Percentiles rank a stretch among this genome's conserved stretches.
Conservation (phyloP, 2,888 invertebrate genomes). For the Hecatera dysodea region DNA sequence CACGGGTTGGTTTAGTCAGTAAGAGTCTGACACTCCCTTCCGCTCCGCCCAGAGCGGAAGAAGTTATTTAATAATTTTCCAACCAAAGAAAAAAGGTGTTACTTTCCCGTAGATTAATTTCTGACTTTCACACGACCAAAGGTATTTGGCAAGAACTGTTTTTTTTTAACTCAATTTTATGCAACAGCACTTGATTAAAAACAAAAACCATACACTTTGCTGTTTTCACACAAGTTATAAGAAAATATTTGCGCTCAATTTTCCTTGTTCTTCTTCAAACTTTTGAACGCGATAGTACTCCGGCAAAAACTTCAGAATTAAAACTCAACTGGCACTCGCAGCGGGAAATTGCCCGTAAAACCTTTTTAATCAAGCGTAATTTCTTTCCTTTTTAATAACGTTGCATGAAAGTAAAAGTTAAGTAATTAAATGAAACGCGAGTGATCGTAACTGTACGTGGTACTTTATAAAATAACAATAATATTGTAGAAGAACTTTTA, state of each 20-base stretch:
- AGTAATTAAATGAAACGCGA: constrained; percentile 9
- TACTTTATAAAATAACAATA: neutral
- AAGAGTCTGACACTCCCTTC: too few species aligned
- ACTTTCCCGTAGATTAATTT: neutral
- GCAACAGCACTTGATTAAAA: neutral
- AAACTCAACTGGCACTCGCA: constrained; percentile 30
- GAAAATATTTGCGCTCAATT: constrained; percentile 36
- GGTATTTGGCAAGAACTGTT: neutral
- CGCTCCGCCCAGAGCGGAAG: too few species aligned
- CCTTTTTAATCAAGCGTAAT: constrained; percentile 55
- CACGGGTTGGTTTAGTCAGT: too few species aligned
- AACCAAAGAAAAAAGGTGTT: too few species aligned
- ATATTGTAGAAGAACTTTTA: neutral
- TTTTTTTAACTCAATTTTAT: neutral
- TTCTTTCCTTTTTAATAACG: constrained; percentile 39
- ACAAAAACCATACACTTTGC: constrained; percentile 24
- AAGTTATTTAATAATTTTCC: too few species aligned
- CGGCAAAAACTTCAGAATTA: constrained; percentile 45
- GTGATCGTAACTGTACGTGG: neutral
- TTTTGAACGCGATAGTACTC: constrained; percentile 22
- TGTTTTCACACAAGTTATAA: constrained; percentile 26
- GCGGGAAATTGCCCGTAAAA: constrained; percentile 46
- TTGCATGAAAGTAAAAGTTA: constrained; percentile 14
- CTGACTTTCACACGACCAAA: neutral
- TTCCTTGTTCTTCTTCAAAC: constrained; percentile 30